A percentile compares a stretch with the other conserved stretches of the same genome.
phyloP scores from a whole-genome alignment of 2,797 vertebrate genomes.

The Sebastes umbrosus region DNA sequence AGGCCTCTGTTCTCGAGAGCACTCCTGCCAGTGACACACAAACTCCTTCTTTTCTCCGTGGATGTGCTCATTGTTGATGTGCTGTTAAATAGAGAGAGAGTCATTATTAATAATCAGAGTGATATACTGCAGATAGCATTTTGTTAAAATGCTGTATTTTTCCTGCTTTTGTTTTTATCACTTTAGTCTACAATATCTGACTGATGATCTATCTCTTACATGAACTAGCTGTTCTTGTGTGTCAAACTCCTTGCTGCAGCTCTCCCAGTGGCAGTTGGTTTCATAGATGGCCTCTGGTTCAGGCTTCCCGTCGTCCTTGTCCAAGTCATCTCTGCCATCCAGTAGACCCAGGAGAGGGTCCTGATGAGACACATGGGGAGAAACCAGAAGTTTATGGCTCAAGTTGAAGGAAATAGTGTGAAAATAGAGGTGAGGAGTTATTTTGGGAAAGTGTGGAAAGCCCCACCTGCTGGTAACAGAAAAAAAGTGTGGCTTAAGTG shows the following conservation, averaged over 20 bases:
- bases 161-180: neutral
- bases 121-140: neutral
- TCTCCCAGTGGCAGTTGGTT: slow-evolving; percentile 97
- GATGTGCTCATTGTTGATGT: slow-evolving; percentile 99
- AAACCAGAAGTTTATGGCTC: neutral
- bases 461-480: neutral
- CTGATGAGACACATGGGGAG: slow-evolving; percentile 67
- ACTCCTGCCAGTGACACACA: slow-evolving; percentile 97
- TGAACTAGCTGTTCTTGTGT: slow-evolving; percentile 98
- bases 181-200: neutral
- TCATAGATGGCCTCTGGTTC: slow-evolving; percentile 94
- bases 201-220: slow-evolving; percentile 83
- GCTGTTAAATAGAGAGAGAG: slow-evolving; percentile 74
- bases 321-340: slow-evolving; percentile 92
- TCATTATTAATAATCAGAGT: neutral
- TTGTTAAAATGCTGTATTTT: neutral
- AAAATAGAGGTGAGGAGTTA: neutral
- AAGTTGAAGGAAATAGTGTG: neutral
- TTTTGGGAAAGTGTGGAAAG: neutral
- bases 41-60: slow-evolving; percentile 99
- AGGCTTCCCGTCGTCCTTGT: slow-evolving; percentile 94
- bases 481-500: neutral
- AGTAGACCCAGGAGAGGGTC: slow-evolving; percentile 92
- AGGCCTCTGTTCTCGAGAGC: slow-evolving; percentile 94
- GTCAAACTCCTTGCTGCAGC: slow-evolving; percentile 95